phyloP scores from a whole-genome alignment of 2,888 invertebrate genomes.

The Amphipoea oculea region DNA sequence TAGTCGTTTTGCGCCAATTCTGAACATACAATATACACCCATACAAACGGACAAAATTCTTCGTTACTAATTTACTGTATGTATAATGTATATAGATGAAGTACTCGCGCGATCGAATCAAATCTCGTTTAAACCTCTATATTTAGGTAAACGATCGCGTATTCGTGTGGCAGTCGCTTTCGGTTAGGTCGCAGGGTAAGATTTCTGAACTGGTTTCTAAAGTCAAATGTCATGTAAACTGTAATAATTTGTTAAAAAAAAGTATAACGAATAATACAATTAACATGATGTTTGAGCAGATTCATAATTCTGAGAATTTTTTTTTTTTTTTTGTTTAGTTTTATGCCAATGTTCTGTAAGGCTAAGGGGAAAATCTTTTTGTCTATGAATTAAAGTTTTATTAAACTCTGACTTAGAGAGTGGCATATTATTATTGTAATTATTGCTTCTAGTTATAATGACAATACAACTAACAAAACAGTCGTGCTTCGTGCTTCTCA shows the following conservation, averaged over 20 bases:
- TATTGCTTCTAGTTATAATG: conserved; percentile 5
- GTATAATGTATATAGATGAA: too few species aligned
- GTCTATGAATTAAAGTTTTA: background rate
- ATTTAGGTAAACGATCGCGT: background rate
- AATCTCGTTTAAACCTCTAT: background rate
- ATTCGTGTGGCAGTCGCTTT: too few species aligned
- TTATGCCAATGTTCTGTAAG: too few species aligned
- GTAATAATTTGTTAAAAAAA: background rate
- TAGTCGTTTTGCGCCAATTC: too few species aligned
- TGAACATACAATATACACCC: too few species aligned
- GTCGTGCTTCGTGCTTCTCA: conserved; percentile 69
- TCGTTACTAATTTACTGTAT: too few species aligned
- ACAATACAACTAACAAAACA: conserved; percentile 18
- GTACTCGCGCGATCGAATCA: background rate
- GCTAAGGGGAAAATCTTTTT: background rate
- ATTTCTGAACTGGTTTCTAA: background rate
- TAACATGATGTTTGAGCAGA: background rate
- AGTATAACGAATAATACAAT: background rate
- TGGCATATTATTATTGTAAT: background rate
- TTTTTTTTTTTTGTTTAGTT: background rate
- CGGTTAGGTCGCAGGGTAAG: background rate
- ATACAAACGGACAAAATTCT: too few species aligned
- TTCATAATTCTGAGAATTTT: background rate
- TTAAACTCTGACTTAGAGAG: background rate
- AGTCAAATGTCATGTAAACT: background rate